Base-by-base conservation (phyloP, 2,797 vertebrate species). In the Serranus cabrilla region DNA sequence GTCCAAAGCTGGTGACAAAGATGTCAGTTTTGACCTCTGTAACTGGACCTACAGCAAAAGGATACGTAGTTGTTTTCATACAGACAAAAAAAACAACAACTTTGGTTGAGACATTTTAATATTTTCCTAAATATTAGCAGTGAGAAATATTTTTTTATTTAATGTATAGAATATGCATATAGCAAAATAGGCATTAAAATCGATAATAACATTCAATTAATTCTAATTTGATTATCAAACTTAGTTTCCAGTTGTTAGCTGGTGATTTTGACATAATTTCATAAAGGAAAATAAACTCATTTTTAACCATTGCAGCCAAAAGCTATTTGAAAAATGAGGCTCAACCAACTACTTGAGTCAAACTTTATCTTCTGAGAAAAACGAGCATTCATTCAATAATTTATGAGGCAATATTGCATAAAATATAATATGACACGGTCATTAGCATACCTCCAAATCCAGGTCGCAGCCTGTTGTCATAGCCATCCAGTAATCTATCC, bases 391-490 rank as follows among this genome's bases (percentile, higher is more conserved):
- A 75, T 40, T 7, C 3, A 39, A 51, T 37, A 13, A 50, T 47
- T 39, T 51, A 31, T 18, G 20, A 68, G 37, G 11, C 18, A 52
- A 74, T 40, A 50, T 67, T 12, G 21, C 18, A 31, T 42, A 21
- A 50, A 62, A 52, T 27, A 34, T 13, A 51, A 18, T 6, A 20
- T 67, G 16, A 76, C 6, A 80, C n/a, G 14, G 37, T 67, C 61
- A 73, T 74, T 55, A 71, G 12, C 71, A 81, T 96, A 98, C 97
- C 97, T 96, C 97, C 97, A 86, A 98, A 98, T 82, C 98, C 98
- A 11, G 98, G 97, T 31, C 98, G 94, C 10, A 99, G 95, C 63
- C 98, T 94, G 93, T 98, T 99, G 94, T 99, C 98, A 72, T 99
- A 99, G 69, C 98, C 98, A 83, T 99, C 97, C 87, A 99, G 90